Percentiles rank a stretch among this genome's conserved stretches.
These are phyloP conservation scores for Oncopeltus fasciatus DNA, from an alignment of 1,140 invertebrate genomes.

Conservation along the genomic window DNA sequence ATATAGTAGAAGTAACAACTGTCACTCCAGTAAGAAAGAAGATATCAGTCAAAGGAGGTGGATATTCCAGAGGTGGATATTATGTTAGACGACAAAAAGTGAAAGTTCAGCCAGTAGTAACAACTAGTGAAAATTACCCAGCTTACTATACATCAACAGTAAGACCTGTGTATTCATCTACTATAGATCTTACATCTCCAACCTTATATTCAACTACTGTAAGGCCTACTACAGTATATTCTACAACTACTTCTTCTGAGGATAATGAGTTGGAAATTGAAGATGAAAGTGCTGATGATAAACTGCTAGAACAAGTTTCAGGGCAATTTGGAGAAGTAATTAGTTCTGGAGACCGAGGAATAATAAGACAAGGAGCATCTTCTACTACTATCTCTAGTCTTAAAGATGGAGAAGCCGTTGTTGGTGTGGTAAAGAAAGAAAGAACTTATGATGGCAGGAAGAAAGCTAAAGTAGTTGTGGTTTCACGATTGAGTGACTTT, in stretches of 20 bases:
- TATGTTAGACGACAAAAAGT: constrained; percentile 20
- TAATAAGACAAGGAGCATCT: constrained; percentile 13
- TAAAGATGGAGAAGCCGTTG: constrained; percentile 23
- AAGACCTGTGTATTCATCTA: constrained; percentile 14
- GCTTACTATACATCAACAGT: constrained; percentile 13
- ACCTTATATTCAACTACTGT: constrained; percentile 19
- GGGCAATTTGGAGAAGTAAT: constrained; percentile 24
- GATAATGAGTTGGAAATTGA: constrained; percentile 17
- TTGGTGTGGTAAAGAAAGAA: constrained; percentile 24
- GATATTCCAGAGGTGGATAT: constrained; percentile 12
- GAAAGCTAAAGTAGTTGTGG: constrained; percentile 35
- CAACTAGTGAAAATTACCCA: constrained; percentile 19
- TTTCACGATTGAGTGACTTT: constrained; percentile 43
- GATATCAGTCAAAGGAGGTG: constrained; percentile 15
- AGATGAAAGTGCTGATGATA: constrained; percentile 20
- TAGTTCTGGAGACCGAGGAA: constrained; percentile 15
- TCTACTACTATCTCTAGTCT: constrained; percentile 21
- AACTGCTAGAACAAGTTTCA: constrained; percentile 22
- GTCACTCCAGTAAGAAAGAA: constrained; percentile 12
- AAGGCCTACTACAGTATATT: constrained; percentile 4
- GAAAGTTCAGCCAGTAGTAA: constrained; percentile 18
- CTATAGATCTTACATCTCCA: constrained; percentile 19
- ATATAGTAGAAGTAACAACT: constrained; percentile 11
- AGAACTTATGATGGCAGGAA: constrained; percentile 20
- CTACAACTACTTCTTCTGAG: constrained; percentile 8